phyloP scores from a whole-genome alignment of 2,888 invertebrate genomes.

The Neelides folsomi region DNA sequence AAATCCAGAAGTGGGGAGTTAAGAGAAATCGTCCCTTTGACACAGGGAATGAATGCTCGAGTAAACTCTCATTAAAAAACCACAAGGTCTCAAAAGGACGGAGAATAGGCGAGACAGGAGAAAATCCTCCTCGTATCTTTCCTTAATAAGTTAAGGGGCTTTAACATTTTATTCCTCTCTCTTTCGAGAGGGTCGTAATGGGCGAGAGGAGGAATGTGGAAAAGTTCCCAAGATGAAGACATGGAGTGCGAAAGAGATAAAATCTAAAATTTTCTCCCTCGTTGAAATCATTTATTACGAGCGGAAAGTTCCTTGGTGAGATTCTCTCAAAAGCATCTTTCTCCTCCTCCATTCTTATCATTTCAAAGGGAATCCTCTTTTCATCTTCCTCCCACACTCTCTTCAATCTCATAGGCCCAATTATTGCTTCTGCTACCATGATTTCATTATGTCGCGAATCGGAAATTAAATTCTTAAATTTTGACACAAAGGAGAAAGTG shows the following conservation, averaged over 20 bases:
- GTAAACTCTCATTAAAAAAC: neutral
- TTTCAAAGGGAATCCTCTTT: too few relatives aligned
- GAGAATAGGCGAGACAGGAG: too few relatives aligned
- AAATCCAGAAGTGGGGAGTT: neutral
- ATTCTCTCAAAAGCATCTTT: conserved; percentile 3
- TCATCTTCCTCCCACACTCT: too few relatives aligned
- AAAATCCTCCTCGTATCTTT: too few relatives aligned
- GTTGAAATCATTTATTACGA: conserved; percentile 7
- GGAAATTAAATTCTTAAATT: too few relatives aligned
- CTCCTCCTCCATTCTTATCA: neutral
- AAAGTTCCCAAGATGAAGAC: neutral
- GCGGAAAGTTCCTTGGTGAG: conserved; percentile 5
- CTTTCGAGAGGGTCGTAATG: neutral
- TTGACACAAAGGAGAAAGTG: too few relatives aligned
- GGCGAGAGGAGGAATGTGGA: neutral
- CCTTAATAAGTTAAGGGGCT: too few relatives aligned
- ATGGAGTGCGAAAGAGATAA: conserved; percentile 3
- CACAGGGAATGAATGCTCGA: conserved; percentile 1
- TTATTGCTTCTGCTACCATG: too few relatives aligned
- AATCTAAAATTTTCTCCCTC: conserved; percentile 11
- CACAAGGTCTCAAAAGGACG: neutral
- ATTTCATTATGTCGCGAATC: too few relatives aligned
- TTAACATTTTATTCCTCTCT: too few relatives aligned
- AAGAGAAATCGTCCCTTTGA: neutral
- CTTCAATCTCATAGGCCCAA: too few relatives aligned